Conservation (phyloP, 2,113 vertebrate species). For the Plecotus auritus region DNA sequence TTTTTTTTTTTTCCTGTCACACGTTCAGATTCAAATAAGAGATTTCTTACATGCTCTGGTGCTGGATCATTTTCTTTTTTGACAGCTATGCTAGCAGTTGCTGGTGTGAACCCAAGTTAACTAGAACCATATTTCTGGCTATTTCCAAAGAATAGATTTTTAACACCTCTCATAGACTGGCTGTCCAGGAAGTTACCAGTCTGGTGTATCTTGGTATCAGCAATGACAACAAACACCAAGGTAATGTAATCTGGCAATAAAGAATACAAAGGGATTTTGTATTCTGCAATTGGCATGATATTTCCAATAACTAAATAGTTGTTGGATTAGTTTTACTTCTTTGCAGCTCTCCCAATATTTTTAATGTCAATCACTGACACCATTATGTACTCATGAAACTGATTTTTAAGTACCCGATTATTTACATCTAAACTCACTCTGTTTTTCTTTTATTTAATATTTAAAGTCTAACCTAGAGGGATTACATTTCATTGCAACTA, state of each 20-base stretch:
- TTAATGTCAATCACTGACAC: not conserved
- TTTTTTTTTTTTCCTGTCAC: constrained; percentile 36
- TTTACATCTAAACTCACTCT: not conserved
- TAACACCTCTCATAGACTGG: constrained; percentile 47
- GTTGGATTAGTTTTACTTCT: not conserved
- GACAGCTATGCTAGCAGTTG: constrained; percentile 61
- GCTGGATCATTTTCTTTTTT: constrained; percentile 54
- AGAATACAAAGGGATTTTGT: constrained; percentile 24
- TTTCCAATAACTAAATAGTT: not conserved
- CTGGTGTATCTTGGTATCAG: constrained; percentile 20
- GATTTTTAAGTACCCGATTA: not conserved
- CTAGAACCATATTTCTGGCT: constrained; percentile 60
- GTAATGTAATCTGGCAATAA: not conserved
- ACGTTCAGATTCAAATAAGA: constrained; percentile 49
- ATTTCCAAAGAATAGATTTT: constrained; percentile 48
- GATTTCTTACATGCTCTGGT: constrained; percentile 40
- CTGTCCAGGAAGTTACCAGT: constrained; percentile 40
- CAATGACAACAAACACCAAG: constrained; percentile 24
- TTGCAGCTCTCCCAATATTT: not conserved
- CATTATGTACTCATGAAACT: not conserved
- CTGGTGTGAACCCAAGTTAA: constrained; percentile 59
- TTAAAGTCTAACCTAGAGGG: not conserved
- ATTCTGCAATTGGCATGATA: not conserved
- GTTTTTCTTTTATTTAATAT: not conserved
- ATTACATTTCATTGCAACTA: not conserved